These are phyloP conservation scores for Arenaria interpres DNA, from an alignment of 2,113 vertebrate genomes.

Conservation along the genomic window DNA sequence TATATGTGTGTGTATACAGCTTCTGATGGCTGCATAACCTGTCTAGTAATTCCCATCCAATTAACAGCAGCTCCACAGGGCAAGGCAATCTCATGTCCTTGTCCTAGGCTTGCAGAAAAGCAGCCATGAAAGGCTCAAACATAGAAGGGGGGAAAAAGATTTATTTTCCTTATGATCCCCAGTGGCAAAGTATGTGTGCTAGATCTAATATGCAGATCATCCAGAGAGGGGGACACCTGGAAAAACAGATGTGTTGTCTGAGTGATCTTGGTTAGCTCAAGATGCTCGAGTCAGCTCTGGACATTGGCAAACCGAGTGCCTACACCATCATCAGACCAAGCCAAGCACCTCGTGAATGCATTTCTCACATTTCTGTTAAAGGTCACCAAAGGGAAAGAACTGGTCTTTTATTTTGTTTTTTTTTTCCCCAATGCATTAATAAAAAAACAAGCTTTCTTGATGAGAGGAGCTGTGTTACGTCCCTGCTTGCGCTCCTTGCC, in stretches of 20 bases:
- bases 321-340: not conserved
- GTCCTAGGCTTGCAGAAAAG: not conserved
- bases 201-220: not conserved
- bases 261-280: not conserved
- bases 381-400: constrained; percentile 39
- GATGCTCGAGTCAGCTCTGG: not conserved
- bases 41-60: not conserved
- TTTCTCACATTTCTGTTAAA: constrained; percentile 27
- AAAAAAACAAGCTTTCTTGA: constrained; percentile 17
- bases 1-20: not conserved
- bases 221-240: not conserved
- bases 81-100: not conserved
- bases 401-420: not conserved
- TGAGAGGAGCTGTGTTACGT: not conserved
- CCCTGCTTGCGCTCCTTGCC: not conserved
- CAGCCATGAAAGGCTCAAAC: not conserved
- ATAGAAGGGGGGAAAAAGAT: not conserved
- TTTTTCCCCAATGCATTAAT: constrained; percentile 38
- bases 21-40: not conserved
- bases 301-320: not conserved
- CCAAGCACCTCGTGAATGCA: not conserved
- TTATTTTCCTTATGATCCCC: not conserved
- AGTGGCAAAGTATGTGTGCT: not conserved
- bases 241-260: not conserved
- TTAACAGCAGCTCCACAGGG: not conserved